Percentiles rank a stretch among this genome's conserved stretches.
phyloP scores from a whole-genome alignment of 2,888 invertebrate species.

The Ichneumon xanthorius region DNA sequence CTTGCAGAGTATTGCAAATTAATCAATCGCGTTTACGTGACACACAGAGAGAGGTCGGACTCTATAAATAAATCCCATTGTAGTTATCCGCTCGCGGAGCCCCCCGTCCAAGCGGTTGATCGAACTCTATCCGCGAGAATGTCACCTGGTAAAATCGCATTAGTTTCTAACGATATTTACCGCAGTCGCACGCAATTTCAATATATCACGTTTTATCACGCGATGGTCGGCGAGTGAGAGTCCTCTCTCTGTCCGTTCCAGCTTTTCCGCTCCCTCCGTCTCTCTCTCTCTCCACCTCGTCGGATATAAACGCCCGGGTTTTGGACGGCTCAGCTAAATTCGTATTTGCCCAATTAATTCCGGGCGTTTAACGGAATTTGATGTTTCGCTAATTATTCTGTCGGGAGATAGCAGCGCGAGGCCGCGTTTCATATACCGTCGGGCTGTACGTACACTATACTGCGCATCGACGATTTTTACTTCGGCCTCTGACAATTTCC shows the following conservation, averaged over 20 bases:
- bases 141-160: conserved; percentile 77
- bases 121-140: conserved; percentile 43
- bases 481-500: conserved; percentile 37
- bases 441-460: conserved; percentile 12
- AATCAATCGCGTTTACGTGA: conserved; percentile 63
- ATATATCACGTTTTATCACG: conserved; percentile 71
- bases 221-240: conserved; percentile 41
- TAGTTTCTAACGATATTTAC: conserved; percentile 82
- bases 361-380: conserved; percentile 81
- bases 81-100: conserved; percentile 56
- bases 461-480: conserved; percentile 12
- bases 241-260: background rate
- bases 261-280: background rate
- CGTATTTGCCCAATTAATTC: conserved; percentile 82
- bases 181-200: conserved; percentile 73
- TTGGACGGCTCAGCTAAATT: conserved; percentile 78
- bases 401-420: conserved; percentile 72
- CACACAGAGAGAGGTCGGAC: conserved; percentile 55
- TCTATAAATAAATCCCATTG: conserved; percentile 66
- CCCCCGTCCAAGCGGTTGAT: conserved; percentile 6
- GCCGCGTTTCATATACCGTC: conserved; percentile 51
- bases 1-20: conserved; percentile 55
- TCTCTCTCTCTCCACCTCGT: conserved; percentile 15
- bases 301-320: conserved; percentile 38
- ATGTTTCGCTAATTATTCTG: conserved; percentile 83